These are phyloP conservation scores for Saguinus imperator DNA, from an alignment of 2,113 vertebrate species.

Conservation along the genomic window DNA sequence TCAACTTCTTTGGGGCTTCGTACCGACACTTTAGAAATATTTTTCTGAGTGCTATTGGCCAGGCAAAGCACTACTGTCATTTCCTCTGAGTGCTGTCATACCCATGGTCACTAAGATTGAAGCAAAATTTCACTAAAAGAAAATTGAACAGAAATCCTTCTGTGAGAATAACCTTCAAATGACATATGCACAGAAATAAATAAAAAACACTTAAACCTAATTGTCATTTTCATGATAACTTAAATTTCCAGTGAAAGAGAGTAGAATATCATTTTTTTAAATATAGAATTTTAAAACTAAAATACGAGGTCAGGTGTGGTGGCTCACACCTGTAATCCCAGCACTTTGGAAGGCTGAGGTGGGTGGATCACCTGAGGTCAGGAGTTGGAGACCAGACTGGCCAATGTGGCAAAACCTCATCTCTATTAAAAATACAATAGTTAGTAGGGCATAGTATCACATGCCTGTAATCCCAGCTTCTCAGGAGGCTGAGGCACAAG, in stretches of 20 bases:
- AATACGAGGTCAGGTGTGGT: neutral
- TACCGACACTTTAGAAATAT: neutral
- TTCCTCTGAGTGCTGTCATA: neutral
- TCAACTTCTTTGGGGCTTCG: neutral
- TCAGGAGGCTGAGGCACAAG: no score
- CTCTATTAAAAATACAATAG: no score
- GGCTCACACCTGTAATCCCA: no score
- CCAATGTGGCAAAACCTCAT: no score
- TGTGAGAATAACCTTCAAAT: conserved; percentile 1
- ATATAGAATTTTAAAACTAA: conserved; percentile 21
- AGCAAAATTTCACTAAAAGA: neutral
- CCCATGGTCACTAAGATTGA: neutral
- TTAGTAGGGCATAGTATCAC: no score
- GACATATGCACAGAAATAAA: neutral
- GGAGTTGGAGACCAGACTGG: no score
- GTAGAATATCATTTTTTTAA: neutral
- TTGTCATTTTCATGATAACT: neutral
- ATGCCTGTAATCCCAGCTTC: no score
- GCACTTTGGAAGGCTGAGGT: no score
- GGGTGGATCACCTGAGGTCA: no score
- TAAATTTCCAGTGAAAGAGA: neutral
- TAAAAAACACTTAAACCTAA: neutral
- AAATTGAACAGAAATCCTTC: neutral
- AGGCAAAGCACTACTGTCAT: neutral
- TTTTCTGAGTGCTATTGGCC: neutral